Percentiles rank a stretch among this genome's conserved stretches.
Conservation (phyloP, 2,888 invertebrate genomes). For the Frankliniella fusca region DNA sequence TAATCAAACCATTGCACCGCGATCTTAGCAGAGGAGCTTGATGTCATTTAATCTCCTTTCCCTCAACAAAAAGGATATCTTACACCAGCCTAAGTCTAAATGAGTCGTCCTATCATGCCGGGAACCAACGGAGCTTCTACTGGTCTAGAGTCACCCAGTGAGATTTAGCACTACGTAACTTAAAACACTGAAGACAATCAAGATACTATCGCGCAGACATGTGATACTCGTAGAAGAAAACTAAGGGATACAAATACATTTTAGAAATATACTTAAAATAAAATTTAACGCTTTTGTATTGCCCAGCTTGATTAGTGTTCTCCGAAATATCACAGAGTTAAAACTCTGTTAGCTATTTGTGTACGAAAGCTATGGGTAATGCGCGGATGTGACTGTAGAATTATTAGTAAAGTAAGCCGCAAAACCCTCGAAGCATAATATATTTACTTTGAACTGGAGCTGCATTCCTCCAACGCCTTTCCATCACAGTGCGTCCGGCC, state of each 20-base stretch:
- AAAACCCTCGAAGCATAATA: not conserved
- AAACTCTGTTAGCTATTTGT: not conserved
- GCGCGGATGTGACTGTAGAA: too few relatives aligned
- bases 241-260: not conserved
- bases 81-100: conserved; percentile 12
- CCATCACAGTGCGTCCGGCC: conserved; percentile 17
- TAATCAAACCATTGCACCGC: not conserved
- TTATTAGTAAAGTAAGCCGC: too few relatives aligned
- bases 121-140: conserved; percentile 22
- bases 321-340: not conserved
- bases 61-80: not conserved
- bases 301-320: too few relatives aligned
- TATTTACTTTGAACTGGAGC: not conserved
- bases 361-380: not conserved
- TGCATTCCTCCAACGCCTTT: conserved; percentile 8
- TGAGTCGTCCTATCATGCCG: conserved; percentile 1
- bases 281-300: too few relatives aligned
- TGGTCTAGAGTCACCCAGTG: conserved; percentile 8
- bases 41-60: not conserved
- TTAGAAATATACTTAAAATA: too few relatives aligned
- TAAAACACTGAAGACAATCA: not conserved
- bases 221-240: not conserved
- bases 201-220: conserved; percentile 14
- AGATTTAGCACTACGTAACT: not conserved
- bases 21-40: not conserved